Evolutionary conservation across 2,888 invertebrate genomes (phyloP).

Genomic region (Thalpophila matura): DNA sequence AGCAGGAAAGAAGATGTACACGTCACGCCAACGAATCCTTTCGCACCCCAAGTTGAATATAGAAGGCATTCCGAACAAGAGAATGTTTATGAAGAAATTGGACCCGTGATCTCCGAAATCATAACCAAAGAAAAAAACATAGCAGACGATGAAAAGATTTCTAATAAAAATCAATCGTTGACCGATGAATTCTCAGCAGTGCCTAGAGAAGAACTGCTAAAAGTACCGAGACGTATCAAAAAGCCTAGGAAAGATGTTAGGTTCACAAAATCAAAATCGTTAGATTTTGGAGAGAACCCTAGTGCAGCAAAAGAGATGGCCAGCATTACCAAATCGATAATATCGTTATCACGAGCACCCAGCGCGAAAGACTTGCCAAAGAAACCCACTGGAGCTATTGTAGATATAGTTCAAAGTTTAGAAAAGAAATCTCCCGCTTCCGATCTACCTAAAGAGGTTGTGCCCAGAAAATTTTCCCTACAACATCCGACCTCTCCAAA

Average conservation of each 20-base stretch:
- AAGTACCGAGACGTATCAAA: constrained; percentile 84
- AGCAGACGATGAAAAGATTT: constrained; percentile 86
- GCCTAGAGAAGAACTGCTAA: constrained; percentile 81
- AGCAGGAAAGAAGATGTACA: constrained; percentile 54
- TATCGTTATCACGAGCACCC: constrained; percentile 82
- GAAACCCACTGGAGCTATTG: constrained; percentile 68
- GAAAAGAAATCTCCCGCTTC: constrained; percentile 68
- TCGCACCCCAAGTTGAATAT: constrained; percentile 56
- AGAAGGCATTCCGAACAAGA: constrained; percentile 77
- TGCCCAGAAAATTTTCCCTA: constrained; percentile 78
- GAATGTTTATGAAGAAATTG: constrained; percentile 87
- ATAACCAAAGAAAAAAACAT: constrained; percentile 74
- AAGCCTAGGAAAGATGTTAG: constrained; percentile 76
- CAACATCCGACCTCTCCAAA: constrained; percentile 73
- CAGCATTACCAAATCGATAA: constrained; percentile 80
- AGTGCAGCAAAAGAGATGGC: constrained; percentile 71
- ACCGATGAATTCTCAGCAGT: constrained; percentile 75
- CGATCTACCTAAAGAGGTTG: constrained; percentile 63
- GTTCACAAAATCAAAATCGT: constrained; percentile 48
- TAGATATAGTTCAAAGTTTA: constrained; percentile 74
- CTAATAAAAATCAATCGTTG: constrained; percentile 68
- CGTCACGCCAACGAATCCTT: constrained; percentile 63
- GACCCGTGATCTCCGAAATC: constrained; percentile 64
- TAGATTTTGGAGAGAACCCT: constrained; percentile 41
- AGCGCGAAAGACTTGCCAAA: constrained; percentile 78